Percentiles rank a stretch among this genome's conserved stretches.
phyloP scores from a whole-genome alignment of 2,797 vertebrate species.

The Synaphobranchus kaupii region DNA sequence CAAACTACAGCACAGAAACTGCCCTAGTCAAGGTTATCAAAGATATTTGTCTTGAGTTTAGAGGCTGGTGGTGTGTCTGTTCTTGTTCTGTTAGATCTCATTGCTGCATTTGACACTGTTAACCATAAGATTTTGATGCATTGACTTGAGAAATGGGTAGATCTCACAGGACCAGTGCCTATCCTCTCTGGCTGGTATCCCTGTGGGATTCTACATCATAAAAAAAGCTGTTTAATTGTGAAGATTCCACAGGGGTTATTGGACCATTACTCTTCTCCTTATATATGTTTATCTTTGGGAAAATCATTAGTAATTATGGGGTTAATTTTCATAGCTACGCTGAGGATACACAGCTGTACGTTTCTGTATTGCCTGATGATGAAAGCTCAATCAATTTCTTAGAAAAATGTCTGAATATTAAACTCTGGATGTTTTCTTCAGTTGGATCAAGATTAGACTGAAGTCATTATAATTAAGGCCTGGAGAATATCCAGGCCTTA shows the following conservation, averaged over 20 bases:
- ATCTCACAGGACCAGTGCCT: background rate
- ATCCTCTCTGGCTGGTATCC: background rate
- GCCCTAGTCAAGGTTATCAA: background rate
- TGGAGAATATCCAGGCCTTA: background rate
- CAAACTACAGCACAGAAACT: too few relatives aligned
- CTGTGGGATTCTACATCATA: background rate
- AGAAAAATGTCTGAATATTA: background rate
- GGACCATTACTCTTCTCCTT: background rate
- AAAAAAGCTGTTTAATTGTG: background rate
- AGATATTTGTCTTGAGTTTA: background rate
- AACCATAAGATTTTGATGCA: background rate
- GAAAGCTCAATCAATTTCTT: background rate
- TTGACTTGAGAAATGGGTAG: background rate
- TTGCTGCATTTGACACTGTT: background rate
- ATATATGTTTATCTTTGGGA: background rate
- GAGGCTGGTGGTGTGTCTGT: background rate
- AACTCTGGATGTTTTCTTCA: background rate
- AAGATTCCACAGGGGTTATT: background rate
- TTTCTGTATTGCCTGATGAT: background rate
- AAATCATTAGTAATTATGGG: background rate
- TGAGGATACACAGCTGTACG: background rate
- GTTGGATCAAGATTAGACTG: background rate
- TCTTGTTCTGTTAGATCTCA: background rate
- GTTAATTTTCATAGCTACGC: background rate
- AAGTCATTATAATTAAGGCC: background rate